Conservation (phyloP, 1,140 invertebrate genomes). For the Elysia chlorotica region DNA sequence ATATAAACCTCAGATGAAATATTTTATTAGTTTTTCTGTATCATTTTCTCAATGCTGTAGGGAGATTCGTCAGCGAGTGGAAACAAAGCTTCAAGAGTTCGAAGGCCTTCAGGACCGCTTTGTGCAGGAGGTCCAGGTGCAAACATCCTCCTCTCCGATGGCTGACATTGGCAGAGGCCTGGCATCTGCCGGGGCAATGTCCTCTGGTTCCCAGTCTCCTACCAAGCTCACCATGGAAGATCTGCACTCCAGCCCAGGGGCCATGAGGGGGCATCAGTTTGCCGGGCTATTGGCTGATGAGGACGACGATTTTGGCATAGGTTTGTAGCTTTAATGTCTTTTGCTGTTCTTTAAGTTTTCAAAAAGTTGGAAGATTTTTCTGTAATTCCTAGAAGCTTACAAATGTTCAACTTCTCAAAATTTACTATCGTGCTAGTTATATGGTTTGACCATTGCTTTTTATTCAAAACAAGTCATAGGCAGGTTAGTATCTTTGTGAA, state of each 20-base stretch:
- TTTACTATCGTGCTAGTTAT: no score
- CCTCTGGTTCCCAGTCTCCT: neutral
- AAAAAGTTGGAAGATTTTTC: no score
- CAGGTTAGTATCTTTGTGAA: no score
- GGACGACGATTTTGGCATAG: slow-evolving; percentile 2
- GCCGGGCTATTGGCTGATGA: neutral
- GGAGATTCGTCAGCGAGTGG: slow-evolving; percentile 22
- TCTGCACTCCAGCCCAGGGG: slow-evolving; percentile 6
- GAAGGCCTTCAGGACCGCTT: slow-evolving; percentile 24
- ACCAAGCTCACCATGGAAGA: slow-evolving; percentile 7
- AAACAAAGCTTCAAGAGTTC: slow-evolving; percentile 22
- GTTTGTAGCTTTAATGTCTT: neutral
- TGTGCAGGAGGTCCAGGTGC: neutral
- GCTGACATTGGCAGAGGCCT: no score
- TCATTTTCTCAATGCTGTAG: neutral
- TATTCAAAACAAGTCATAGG: no score
- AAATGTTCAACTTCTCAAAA: no score
- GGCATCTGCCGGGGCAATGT: neutral
- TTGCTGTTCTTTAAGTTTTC: no score
- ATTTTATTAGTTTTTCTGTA: neutral
- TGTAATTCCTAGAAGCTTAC: no score
- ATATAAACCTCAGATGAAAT: no score
- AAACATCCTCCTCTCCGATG: neutral
- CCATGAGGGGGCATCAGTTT: no score
- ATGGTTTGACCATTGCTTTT: no score